Percentiles rank a stretch among this genome's conserved stretches.
These are phyloP conservation scores for Isurus oxyrinchus DNA, from an alignment of 2,113 vertebrate genomes.

Conservation along the genomic window DNA sequence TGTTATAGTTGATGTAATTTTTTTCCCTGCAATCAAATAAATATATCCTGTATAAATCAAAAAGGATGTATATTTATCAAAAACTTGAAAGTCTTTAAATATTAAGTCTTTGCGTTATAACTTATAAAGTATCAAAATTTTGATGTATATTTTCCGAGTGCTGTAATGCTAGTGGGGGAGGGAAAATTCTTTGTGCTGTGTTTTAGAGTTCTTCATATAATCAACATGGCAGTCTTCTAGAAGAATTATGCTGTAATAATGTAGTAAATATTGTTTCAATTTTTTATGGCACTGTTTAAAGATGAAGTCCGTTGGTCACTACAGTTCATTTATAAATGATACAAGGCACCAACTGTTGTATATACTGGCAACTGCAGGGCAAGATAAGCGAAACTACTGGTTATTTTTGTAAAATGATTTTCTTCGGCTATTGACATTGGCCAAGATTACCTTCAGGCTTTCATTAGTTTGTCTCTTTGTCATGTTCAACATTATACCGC, in stretches of 20 bases:
- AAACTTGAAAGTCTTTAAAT: background rate
- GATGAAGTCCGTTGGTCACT: background rate
- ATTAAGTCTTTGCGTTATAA: background rate
- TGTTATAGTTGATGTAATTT: conserved; percentile 7
- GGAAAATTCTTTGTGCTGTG: conserved; percentile 16
- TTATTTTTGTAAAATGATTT: conserved; percentile 35
- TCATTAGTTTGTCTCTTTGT: conserved; percentile 3
- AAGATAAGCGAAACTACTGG: background rate
- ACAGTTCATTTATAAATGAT: background rate
- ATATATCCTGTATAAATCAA: conserved; percentile 33
- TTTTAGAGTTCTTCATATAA: conserved; percentile 28
- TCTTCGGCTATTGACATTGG: conserved; percentile 40
- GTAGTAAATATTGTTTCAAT: conserved; percentile 31
- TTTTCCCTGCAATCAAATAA: conserved; percentile 27
- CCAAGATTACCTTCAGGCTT: conserved; percentile 37
- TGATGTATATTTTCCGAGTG: conserved; percentile 37
- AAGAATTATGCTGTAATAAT: conserved; percentile 7
- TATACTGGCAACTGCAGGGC: background rate
- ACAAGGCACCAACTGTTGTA: background rate
- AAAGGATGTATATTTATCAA: conserved; percentile 30
- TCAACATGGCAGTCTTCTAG: background rate
- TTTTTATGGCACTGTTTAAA: conserved; percentile 24
- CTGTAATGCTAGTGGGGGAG: conserved; percentile 1
- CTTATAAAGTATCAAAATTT: conserved; percentile 25
- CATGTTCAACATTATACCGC: background rate